Conservation (phyloP, 1,140 invertebrate genomes). For the Meloidogyne floridensis region DNA sequence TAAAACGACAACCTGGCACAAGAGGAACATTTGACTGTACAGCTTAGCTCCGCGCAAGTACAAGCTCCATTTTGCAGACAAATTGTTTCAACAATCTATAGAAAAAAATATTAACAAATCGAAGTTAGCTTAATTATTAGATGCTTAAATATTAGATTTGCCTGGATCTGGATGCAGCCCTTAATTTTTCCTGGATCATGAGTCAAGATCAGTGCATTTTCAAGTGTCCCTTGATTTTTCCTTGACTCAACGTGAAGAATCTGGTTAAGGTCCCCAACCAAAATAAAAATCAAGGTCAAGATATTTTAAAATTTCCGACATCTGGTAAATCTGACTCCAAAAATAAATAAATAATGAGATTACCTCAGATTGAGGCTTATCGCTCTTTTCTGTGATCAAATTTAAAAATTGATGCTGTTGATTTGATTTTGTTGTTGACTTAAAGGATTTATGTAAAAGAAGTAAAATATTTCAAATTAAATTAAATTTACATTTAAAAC, state of each 20-base stretch:
- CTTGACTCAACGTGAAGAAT: too few species aligned
- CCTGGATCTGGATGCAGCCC: too few species aligned
- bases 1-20: constrained; percentile 11
- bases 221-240: too few species aligned
- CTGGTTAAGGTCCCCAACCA: too few species aligned
- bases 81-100: constrained; percentile 42
- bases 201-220: too few species aligned
- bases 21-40: constrained; percentile 39
- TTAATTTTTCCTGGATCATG: too few species aligned
- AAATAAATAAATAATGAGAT: not conserved
- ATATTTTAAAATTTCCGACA: too few species aligned
- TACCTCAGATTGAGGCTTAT: constrained; percentile 18
- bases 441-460: not conserved
- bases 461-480: not conserved
- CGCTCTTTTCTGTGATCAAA: constrained; percentile 7
- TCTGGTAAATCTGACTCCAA: too few species aligned
- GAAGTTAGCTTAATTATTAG: too few species aligned
- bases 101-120: too few species aligned
- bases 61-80: constrained; percentile 48
- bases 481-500: not conserved
- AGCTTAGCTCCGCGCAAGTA: constrained; percentile 50
- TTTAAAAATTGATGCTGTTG: not conserved
- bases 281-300: too few species aligned
- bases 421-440: not conserved
- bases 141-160: too few species aligned